Conservation (phyloP, 2,888 invertebrate species). For the Ceratothoa steindachneri region DNA sequence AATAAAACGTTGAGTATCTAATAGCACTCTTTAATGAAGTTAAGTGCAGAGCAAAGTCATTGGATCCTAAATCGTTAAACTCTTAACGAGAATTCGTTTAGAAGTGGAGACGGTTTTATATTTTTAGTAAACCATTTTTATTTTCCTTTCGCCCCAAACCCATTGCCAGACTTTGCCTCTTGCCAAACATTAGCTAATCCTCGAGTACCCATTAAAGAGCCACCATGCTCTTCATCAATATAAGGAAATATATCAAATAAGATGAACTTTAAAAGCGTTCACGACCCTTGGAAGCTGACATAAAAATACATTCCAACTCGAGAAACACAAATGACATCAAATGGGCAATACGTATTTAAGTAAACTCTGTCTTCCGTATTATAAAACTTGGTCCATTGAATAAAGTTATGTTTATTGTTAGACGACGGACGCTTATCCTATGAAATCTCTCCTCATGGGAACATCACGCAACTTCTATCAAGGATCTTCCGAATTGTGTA, state of each 20-base stretch:
- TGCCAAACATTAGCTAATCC: no score
- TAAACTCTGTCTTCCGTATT: neutral
- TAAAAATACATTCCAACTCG: neutral
- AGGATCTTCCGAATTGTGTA: neutral
- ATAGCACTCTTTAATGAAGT: neutral
- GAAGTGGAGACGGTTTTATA: neutral
- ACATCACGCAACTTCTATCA: neutral
- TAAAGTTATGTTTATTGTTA: conserved; percentile 6
- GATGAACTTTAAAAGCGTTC: no score
- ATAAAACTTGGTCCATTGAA: conserved; percentile 7
- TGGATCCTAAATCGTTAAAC: neutral
- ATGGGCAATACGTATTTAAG: conserved; percentile 10
- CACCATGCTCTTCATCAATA: neutral
- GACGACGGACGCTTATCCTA: neutral
- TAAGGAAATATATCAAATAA: neutral
- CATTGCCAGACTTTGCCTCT: neutral
- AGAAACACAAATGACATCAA: neutral
- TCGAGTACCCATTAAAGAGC: no score
- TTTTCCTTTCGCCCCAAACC: neutral
- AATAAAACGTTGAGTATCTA: conserved; percentile 5
- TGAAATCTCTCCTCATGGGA: neutral
- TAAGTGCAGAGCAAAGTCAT: neutral
- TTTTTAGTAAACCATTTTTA: neutral
- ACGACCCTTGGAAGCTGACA: neutral
- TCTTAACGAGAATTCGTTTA: neutral